Percentiles rank a stretch among this genome's conserved stretches.
Evolutionary conservation across 2,113 vertebrate genomes (phyloP).

Genomic region (Climacteris rufus): DNA sequence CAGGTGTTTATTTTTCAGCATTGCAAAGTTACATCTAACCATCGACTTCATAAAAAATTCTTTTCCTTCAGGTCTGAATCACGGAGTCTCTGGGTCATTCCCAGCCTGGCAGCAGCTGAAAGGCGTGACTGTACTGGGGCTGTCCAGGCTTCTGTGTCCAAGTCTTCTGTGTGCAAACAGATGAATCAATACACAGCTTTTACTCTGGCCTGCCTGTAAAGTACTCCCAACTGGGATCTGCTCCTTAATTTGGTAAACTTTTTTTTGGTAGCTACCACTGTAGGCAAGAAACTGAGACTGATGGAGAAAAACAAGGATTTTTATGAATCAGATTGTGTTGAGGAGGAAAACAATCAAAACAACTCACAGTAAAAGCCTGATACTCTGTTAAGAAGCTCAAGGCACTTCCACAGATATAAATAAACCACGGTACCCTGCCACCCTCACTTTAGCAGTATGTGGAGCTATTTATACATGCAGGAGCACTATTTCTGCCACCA

Average conservation of each 20-base stretch:
- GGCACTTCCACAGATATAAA: not conserved
- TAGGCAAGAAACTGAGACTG: not conserved
- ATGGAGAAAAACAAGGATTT: not conserved
- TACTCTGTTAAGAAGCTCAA: not conserved
- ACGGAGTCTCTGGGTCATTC: not conserved
- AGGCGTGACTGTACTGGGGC: rapidly evolving
- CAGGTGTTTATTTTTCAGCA: not conserved
- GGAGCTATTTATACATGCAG: not conserved
- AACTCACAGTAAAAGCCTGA: not conserved
- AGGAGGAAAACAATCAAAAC: not conserved
- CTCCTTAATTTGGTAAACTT: not conserved
- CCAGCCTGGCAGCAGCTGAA: not conserved
- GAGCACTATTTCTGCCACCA: not conserved
- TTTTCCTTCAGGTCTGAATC: not conserved
- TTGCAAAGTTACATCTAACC: not conserved
- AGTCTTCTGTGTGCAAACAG: not conserved
- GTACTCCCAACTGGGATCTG: not conserved
- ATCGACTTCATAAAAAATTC: rapidly evolving
- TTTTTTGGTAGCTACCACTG: not conserved
- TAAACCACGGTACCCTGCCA: not conserved
- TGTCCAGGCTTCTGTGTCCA: not conserved
- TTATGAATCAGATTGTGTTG: not conserved
- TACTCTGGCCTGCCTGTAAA: not conserved
- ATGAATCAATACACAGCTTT: not conserved
- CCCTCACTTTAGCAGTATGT: not conserved